Conservation (phyloP, 2,797 vertebrate species). For the Acanthurus leucopareius region DNA sequence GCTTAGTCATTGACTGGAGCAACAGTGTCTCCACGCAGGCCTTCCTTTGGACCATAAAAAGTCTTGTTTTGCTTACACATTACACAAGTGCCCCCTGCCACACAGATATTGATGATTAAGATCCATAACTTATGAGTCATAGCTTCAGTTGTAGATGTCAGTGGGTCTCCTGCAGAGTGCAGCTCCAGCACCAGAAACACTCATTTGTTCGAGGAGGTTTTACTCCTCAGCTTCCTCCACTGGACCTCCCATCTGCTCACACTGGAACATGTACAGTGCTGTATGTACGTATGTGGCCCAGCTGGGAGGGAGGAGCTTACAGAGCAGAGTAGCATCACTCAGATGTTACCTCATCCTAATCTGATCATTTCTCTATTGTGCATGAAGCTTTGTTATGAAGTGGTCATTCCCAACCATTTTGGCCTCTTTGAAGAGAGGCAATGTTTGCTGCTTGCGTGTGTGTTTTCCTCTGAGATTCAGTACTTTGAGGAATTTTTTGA, state of each 20-base stretch:
- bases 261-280: slow-evolving; percentile 1
- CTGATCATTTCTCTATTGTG: slow-evolving; percentile 17
- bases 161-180: slow-evolving; percentile 5
- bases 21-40: neutral
- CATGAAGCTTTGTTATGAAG: slow-evolving; percentile 3
- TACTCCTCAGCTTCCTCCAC: too few relatives aligned
- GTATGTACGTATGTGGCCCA: neutral
- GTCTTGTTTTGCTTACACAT: slow-evolving; percentile 6
- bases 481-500: neutral
- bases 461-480: neutral
- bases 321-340: neutral
- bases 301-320: slow-evolving; percentile 40
- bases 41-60: slow-evolving; percentile 22
- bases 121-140: slow-evolving; percentile 48
- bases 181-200: neutral
- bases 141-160: slow-evolving; percentile 8
- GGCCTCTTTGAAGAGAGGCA: neutral
- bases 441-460: too few relatives aligned
- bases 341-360: slow-evolving; percentile 34
- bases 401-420: neutral
- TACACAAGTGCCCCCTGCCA: slow-evolving; percentile 28
- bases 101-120: slow-evolving; percentile 44
- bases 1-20: slow-evolving; percentile 14
- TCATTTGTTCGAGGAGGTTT: neutral
- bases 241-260: slow-evolving; percentile 27